Evolutionary conservation across 1,140 invertebrate species (phyloP).

Genomic region (Mercenaria mercenaria): DNA sequence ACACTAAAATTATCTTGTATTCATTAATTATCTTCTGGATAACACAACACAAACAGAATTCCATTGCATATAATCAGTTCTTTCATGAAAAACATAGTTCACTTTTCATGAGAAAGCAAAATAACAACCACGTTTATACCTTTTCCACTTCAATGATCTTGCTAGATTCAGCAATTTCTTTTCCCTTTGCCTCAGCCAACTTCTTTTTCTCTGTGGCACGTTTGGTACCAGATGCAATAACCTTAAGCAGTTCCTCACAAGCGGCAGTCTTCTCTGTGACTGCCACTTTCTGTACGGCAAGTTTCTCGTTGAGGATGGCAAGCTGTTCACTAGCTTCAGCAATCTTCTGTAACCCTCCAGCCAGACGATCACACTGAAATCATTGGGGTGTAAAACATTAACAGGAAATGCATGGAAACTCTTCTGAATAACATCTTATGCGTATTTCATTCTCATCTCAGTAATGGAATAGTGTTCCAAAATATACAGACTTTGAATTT

Average conservation of each 20-base stretch:
- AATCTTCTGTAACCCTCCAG: constrained; percentile 92
- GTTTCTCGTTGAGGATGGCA: constrained; percentile 90
- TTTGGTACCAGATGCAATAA: constrained; percentile 89
- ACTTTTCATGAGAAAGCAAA: no score
- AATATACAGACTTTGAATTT: no score
- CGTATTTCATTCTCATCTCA: no score
- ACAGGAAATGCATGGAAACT: no score
- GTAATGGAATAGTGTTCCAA: no score
- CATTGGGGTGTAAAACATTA: no score
- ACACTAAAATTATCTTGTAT: no score
- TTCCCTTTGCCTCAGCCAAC: constrained; percentile 91
- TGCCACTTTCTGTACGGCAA: constrained; percentile 92
- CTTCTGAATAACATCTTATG: no score
- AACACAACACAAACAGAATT: no score
- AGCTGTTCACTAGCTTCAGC: constrained; percentile 92
- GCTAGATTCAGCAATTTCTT: constrained; percentile 93
- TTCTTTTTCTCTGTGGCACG: constrained; percentile 91
- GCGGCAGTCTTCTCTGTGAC: constrained; percentile 91
- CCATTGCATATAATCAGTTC: no score
- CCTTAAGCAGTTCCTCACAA: constrained; percentile 90
- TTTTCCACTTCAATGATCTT: constrained; percentile 93
- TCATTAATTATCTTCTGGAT: no score
- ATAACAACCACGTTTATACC: constrained; percentile 76
- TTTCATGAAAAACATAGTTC: no score
- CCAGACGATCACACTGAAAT: constrained; percentile 89